Evolutionary conservation across 2,113 vertebrate species (phyloP).

Genomic region (Passer domesticus): DNA sequence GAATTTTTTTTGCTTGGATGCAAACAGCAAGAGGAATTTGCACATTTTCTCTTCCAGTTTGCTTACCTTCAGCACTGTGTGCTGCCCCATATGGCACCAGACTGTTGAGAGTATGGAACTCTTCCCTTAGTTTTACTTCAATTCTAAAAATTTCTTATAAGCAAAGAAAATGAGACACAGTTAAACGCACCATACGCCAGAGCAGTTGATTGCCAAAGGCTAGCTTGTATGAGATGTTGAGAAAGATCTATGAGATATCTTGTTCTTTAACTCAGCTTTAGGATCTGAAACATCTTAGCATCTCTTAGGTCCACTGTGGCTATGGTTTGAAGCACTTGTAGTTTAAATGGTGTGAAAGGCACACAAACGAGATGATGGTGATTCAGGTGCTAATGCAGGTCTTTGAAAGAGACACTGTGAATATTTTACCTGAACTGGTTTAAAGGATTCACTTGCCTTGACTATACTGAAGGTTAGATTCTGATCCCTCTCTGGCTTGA

Average conservation of each 20-base stretch:
- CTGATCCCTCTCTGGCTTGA: neutral
- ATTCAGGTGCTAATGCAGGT: neutral
- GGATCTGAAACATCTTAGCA: neutral
- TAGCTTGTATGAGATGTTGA: neutral
- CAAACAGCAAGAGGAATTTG: slow-evolving; percentile 54
- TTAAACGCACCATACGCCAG: neutral
- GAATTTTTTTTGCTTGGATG: slow-evolving; percentile 72
- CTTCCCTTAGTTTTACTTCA: neutral
- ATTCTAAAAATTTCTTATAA: neutral
- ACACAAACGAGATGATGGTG: neutral
- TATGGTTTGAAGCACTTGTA: neutral
- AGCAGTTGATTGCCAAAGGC: neutral
- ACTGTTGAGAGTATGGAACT: neutral
- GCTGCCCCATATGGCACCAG: neutral
- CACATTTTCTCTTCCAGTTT: neutral
- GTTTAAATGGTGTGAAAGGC: neutral
- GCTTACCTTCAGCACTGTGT: neutral
- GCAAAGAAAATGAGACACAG: neutral
- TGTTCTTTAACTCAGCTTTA: neutral
- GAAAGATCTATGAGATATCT: neutral
- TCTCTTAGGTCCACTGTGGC: neutral
- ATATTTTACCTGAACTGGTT: neutral
- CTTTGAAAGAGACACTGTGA: neutral
- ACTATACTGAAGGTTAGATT: neutral
- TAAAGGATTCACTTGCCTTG: neutral